Conservation (phyloP, 2,797 vertebrate genomes). For the Euthynnus affinis region DNA sequence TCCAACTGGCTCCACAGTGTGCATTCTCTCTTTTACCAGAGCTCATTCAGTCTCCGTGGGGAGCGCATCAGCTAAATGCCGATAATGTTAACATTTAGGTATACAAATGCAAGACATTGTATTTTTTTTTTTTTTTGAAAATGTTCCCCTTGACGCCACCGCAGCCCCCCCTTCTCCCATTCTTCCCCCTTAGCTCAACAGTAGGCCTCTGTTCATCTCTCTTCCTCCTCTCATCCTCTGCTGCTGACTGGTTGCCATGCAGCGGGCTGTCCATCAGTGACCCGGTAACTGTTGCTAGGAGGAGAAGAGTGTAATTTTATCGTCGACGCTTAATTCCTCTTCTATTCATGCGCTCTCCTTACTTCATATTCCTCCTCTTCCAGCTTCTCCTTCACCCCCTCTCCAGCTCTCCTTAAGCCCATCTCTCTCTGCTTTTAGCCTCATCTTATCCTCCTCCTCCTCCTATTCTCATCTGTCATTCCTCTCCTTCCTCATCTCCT, state of each 20-base stretch:
- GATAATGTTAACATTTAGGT: constrained; percentile 11
- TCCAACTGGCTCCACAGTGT: background rate
- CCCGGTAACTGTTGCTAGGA: constrained; percentile 74
- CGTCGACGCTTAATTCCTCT: constrained; percentile 53
- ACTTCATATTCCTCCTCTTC: constrained; percentile 16
- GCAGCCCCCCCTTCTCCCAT: background rate
- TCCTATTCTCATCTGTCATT: constrained; percentile 42
- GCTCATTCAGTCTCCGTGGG: background rate
- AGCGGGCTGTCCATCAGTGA: constrained; percentile 69
- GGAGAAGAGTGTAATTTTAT: constrained; percentile 66
- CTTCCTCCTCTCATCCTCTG: constrained; percentile 45
- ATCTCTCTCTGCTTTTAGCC: constrained; percentile 35
- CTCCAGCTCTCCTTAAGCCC: constrained; percentile 15
- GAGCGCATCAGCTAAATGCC: constrained; percentile 12
- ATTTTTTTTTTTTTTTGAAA: constrained; percentile 22
- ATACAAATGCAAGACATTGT: constrained; percentile 6
- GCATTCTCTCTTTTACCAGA: background rate
- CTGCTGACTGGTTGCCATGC: constrained; percentile 68
- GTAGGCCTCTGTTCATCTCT: constrained; percentile 45
- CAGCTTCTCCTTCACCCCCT: constrained; percentile 27
- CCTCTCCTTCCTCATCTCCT: constrained; percentile 41
- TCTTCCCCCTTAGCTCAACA: constrained; percentile 33
- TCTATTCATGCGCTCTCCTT: constrained; percentile 28
- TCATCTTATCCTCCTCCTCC: constrained; percentile 15
- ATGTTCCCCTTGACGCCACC: background rate